phyloP scores from a whole-genome alignment of 2,888 invertebrate genomes.

The Nymphalis polychloros region DNA sequence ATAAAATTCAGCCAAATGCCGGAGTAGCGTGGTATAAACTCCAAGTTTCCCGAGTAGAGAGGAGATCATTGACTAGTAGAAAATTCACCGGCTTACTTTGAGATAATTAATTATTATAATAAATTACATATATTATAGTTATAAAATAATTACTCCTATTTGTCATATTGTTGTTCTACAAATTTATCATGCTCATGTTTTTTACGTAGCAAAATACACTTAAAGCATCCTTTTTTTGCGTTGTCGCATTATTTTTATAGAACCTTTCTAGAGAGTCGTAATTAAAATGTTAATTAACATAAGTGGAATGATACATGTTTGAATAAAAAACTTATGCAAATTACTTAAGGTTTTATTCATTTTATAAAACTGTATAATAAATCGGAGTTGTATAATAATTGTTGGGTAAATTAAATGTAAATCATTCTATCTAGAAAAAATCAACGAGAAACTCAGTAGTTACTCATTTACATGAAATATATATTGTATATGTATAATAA shows the following conservation, averaged over 20 bases:
- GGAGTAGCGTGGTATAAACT: too few relatives aligned
- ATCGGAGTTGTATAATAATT: too few relatives aligned
- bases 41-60: too few relatives aligned
- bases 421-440: too few relatives aligned
- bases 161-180: not conserved
- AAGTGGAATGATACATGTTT: slow-evolving; percentile 13
- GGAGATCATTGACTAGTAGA: too few relatives aligned
- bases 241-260: slow-evolving; percentile 3
- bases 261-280: not conserved
- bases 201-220: not conserved
- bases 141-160: not conserved
- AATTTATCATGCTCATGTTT: not conserved
- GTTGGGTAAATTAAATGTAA: too few relatives aligned
- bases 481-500: too few relatives aligned
- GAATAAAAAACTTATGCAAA: slow-evolving; percentile 3
- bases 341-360: not conserved
- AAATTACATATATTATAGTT: not conserved
- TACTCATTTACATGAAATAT: too few relatives aligned
- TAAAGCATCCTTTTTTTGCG: slow-evolving; percentile 1
- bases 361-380: too few relatives aligned
- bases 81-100: too few relatives aligned
- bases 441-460: too few relatives aligned
- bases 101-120: not conserved
- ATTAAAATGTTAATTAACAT: slow-evolving; percentile 21
- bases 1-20: too few relatives aligned